Conservation (phyloP, 2,888 invertebrate genomes). For the Agrochola macilenta region DNA sequence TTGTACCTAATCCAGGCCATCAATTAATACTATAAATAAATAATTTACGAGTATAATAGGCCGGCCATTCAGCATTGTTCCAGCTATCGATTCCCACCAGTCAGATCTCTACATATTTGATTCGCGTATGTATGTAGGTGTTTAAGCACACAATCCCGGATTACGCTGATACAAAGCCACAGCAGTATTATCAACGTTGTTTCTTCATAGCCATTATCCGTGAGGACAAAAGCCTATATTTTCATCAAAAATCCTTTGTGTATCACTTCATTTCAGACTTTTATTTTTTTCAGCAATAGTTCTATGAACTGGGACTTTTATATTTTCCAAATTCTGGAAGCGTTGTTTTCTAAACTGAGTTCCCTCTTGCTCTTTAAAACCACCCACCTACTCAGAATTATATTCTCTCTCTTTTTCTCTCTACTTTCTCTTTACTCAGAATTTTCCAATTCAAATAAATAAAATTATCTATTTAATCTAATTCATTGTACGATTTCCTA, state of each 20-base stretch:
- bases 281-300: constrained; percentile 15
- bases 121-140: constrained; percentile 38
- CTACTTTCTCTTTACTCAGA: neutral
- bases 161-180: constrained; percentile 65
- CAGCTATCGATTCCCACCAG: constrained; percentile 54
- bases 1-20: constrained; percentile 22
- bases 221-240: constrained; percentile 57
- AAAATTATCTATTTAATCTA: constrained; percentile 14
- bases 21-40: constrained; percentile 41
- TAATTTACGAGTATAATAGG: constrained; percentile 36
- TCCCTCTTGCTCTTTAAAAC: neutral
- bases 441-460: constrained; percentile 5
- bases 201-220: constrained; percentile 57
- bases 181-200: constrained; percentile 60
- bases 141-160: constrained; percentile 61
- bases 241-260: constrained; percentile 50
- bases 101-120: constrained; percentile 54
- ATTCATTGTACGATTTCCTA: constrained; percentile 16
- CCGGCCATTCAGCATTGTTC: constrained; percentile 46
- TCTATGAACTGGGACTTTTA: neutral
- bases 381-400: neutral
- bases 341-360: neutral
- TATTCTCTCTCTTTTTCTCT: neutral
- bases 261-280: constrained; percentile 25
- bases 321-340: neutral